Conservation (phyloP, 2,888 invertebrate species). For the Polymixis lichenea region DNA sequence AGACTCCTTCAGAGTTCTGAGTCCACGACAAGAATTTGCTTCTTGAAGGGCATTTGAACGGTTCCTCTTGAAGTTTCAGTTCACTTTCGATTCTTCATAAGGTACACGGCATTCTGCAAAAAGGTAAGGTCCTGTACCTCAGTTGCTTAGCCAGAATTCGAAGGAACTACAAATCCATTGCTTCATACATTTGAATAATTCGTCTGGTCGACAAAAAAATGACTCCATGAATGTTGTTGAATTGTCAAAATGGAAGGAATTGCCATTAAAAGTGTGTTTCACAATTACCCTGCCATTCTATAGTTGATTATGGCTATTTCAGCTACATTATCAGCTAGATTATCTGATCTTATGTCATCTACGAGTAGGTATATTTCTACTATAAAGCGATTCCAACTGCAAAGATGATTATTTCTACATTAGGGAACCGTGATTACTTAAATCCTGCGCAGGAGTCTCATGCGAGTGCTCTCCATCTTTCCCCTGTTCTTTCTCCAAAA, state of each 20-base stretch:
- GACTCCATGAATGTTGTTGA: not conserved
- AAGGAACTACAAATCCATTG: not conserved
- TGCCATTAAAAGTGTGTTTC: not conserved
- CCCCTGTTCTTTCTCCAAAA: slow-evolving; percentile 20
- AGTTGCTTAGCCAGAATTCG: not conserved
- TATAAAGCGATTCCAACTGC: not conserved
- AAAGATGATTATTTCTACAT: not conserved
- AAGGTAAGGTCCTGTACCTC: not conserved
- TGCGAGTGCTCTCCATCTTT: not conserved
- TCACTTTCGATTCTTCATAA: not conserved
- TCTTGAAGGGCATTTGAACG: not conserved
- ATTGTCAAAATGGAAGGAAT: not conserved
- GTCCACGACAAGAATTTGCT: not conserved
- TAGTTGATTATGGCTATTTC: no score
- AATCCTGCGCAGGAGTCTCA: not conserved
- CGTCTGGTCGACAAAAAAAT: not conserved
- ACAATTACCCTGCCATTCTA: not conserved
- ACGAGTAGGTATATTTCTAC: not conserved
- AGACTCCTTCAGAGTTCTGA: not conserved
- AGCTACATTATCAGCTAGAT: not conserved
- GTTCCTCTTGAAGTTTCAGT: not conserved
- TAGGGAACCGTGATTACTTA: not conserved
- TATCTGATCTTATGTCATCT: not conserved
- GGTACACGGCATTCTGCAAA: not conserved
- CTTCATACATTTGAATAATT: not conserved